Evolutionary conservation across 2,888 invertebrate genomes (phyloP).

Genomic region (Hirtodrosophila duncani): DNA sequence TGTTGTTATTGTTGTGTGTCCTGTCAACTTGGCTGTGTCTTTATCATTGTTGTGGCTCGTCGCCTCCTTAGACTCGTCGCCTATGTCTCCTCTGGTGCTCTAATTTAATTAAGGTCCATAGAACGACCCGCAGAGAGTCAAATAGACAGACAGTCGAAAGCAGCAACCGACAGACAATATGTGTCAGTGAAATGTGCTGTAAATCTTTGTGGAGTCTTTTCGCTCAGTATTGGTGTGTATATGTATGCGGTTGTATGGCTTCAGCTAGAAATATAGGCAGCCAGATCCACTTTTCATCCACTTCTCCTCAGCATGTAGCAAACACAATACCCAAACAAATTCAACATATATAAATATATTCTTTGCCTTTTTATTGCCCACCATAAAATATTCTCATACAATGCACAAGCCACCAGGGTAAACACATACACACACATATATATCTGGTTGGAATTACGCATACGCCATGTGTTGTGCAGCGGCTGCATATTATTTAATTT

Average conservation of each 20-base stretch:
- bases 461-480: conserved; percentile 29
- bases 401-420: conserved; percentile 21
- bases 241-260: too few relatives aligned
- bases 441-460: too few relatives aligned
- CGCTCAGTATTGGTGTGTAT: too few relatives aligned
- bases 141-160: conserved; percentile 39
- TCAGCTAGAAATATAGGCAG: too few relatives aligned
- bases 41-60: conserved; percentile 33
- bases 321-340: conserved; percentile 8
- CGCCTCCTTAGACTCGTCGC: conserved; percentile 29
- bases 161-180: conserved; percentile 53
- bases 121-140: conserved; percentile 24
- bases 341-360: conserved; percentile 32
- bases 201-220: conserved; percentile 29
- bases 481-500: conserved; percentile 25
- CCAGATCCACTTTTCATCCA: neutral
- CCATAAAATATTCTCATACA: conserved; percentile 35
- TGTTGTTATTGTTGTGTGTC: conserved; percentile 15
- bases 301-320: conserved; percentile 10
- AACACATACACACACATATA: too few relatives aligned
- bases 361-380: conserved; percentile 36
- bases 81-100: conserved; percentile 15
- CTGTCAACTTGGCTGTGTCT: conserved; percentile 44
- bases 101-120: conserved; percentile 64
- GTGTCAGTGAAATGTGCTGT: conserved; percentile 60